Conservation (phyloP, 1,140 invertebrate species). For the Bombus breviceps region DNA sequence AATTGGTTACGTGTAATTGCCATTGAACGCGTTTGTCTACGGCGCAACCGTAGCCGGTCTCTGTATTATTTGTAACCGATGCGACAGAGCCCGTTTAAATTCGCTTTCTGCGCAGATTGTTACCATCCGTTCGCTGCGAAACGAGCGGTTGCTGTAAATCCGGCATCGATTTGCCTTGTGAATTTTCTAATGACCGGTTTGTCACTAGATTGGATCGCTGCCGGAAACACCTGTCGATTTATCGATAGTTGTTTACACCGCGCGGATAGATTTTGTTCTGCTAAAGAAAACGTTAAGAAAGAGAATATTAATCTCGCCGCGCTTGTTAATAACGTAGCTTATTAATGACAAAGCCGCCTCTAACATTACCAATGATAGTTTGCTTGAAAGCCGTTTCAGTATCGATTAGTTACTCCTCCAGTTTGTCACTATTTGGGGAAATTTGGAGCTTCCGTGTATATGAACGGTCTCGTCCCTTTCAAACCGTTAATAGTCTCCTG, state of each 20-base stretch:
- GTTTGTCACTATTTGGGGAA: not conserved
- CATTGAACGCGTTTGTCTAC: slow-evolving; percentile 5
- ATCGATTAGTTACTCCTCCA: slow-evolving; percentile 5
- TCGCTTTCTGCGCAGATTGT: slow-evolving; percentile 21
- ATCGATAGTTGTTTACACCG: not conserved
- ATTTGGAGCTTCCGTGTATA: not conserved
- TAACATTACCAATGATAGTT: not conserved
- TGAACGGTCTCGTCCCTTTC: not conserved
- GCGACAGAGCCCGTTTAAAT: slow-evolving; percentile 33
- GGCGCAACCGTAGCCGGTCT: not conserved
- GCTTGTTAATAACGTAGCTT: not conserved
- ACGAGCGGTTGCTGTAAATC: not conserved
- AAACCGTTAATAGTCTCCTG: not conserved
- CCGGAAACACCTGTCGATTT: slow-evolving; percentile 17
- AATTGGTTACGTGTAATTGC: slow-evolving; percentile 44
- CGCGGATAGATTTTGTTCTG: not conserved
- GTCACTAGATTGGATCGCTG: not conserved
- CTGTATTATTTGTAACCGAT: slow-evolving; percentile 47
- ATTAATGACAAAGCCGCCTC: not conserved
- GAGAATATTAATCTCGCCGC: not conserved
- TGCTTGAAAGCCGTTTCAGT: not conserved
- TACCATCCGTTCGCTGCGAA: not conserved
- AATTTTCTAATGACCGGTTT: not conserved
- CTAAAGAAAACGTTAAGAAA: too few species aligned
- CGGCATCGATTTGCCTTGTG: not conserved